Conservation (phyloP, 2,888 invertebrate genomes). For the Diloba caeruleocephala region DNA sequence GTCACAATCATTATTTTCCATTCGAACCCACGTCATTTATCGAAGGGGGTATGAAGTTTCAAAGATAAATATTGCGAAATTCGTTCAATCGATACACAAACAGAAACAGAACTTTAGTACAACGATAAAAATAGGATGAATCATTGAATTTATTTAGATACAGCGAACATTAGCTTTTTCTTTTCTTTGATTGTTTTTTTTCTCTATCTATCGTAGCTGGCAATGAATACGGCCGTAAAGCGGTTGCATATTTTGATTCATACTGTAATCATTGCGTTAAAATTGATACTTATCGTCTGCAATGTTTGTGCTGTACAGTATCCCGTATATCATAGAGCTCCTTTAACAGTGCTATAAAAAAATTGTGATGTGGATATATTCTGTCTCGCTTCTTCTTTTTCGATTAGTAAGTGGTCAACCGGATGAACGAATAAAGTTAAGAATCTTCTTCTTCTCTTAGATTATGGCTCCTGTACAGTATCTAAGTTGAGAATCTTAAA, state of each 20-base stretch:
- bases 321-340: neutral
- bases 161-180: slow-evolving; percentile 3
- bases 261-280: neutral
- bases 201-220: slow-evolving; percentile 3
- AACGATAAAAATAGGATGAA: neutral
- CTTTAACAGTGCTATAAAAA: no score
- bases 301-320: neutral
- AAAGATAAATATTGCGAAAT: neutral
- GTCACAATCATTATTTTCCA: slow-evolving; percentile 23
- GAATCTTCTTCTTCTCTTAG: no score
- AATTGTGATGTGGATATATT: no score
- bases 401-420: no score
- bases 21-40: slow-evolving; percentile 18
- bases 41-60: slow-evolving; percentile 4
- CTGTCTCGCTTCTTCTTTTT: no score
- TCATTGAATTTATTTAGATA: slow-evolving; percentile 12
- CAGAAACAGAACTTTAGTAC: neutral
- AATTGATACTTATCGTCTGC: neutral
- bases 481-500: no score
- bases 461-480: no score
- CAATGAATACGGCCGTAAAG: slow-evolving; percentile 6
- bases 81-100: slow-evolving; percentile 4
- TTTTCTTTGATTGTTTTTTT: slow-evolving; percentile 6
- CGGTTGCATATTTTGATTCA: slow-evolving; percentile 2
- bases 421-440: no score